These are phyloP conservation scores for Calyptomena viridis DNA, from an alignment of 2,113 vertebrate species.

Conservation along the genomic window DNA sequence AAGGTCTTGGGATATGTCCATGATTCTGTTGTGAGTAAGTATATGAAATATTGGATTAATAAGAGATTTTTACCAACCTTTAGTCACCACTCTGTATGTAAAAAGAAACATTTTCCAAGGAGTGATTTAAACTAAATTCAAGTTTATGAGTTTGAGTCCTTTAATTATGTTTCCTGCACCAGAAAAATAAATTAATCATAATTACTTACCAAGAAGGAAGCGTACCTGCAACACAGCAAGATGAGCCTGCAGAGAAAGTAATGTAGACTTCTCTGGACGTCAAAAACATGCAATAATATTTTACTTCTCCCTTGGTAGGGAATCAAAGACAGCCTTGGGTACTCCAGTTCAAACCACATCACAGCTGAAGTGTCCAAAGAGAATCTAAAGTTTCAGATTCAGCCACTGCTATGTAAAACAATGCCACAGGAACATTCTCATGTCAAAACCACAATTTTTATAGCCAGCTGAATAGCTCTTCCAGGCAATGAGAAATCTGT, in stretches of 20 bases:
- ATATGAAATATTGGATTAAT: not conserved
- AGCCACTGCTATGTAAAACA: constrained; percentile 46
- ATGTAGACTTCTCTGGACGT: not conserved
- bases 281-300: constrained; percentile 1
- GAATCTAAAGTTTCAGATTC: constrained; percentile 46
- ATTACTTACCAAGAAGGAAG: not conserved
- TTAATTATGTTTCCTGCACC: not conserved
- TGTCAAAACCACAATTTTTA: constrained; percentile 44
- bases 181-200: not conserved
- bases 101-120: not conserved
- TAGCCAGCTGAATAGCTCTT: constrained; percentile 6
- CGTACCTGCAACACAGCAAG: not conserved
- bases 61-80: not conserved
- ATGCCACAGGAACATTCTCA: constrained; percentile 48
- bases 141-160: not conserved
- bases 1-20: not conserved
- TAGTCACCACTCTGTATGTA: not conserved
- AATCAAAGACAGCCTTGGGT: not conserved
- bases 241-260: not conserved
- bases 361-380: constrained; percentile 20
- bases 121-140: not conserved
- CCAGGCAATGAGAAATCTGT: constrained; percentile 8
- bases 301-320: constrained; percentile 14
- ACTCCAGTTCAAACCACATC: constrained; percentile 48
- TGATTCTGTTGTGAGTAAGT: not conserved